A percentile compares a stretch with the other conserved stretches of the same genome.
Conservation (phyloP, 2,888 invertebrate genomes). For the Lasioglossum oenotherae region DNA sequence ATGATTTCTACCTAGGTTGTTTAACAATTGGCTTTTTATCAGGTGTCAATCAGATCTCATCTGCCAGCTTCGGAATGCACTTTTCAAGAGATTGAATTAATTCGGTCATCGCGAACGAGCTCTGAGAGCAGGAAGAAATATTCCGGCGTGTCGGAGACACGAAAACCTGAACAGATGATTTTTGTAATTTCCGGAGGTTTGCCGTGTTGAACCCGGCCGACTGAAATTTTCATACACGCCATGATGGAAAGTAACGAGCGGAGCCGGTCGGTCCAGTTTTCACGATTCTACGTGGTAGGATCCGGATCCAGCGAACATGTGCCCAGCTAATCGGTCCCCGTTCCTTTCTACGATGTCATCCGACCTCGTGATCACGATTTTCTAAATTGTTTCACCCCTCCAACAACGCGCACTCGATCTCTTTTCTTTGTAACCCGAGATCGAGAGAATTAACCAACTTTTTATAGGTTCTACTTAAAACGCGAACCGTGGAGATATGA, state of each 20-base stretch:
- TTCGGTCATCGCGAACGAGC: conserved; percentile 20
- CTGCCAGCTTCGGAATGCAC: not conserved
- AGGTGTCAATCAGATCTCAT: not conserved
- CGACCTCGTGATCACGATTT: conserved; percentile 56
- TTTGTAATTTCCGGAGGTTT: conserved; percentile 8
- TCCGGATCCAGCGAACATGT: conserved; percentile 58
- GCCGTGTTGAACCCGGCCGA: not conserved
- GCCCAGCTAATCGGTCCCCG: conserved; percentile 40
- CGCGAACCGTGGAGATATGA: too few relatives aligned
- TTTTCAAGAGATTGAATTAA: not conserved
- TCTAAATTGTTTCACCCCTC: conserved; percentile 38
- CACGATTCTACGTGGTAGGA: conserved; percentile 53
- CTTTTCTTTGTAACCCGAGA: not conserved
- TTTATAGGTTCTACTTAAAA: too few relatives aligned
- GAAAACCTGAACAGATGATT: conserved; percentile 26
- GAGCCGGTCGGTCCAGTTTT: conserved; percentile 71
- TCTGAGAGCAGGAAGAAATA: conserved; percentile 40
- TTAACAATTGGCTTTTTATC: not conserved
- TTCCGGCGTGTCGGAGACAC: conserved; percentile 1
- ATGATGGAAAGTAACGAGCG: conserved; percentile 63
- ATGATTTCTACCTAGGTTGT: not conserved
- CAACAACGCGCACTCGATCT: not conserved
- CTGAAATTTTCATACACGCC: conserved; percentile 63
- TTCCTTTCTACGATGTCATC: conserved; percentile 38
- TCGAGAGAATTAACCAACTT: not conserved